phyloP scores from a whole-genome alignment of 2,113 vertebrate genomes.

The Corythaeola cristata region DNA sequence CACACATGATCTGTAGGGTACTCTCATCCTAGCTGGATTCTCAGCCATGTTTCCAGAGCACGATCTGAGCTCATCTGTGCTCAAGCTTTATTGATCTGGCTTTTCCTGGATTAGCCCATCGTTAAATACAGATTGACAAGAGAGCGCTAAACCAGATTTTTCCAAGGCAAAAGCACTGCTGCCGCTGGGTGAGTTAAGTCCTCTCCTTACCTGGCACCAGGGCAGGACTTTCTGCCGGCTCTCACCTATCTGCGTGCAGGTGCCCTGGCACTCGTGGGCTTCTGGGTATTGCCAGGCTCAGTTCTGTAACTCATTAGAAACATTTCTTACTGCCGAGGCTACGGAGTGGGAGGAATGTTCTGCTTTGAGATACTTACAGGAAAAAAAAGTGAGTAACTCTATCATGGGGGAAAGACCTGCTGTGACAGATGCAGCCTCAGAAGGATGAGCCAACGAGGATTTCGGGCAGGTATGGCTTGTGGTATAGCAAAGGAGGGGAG shows the following conservation, averaged over 20 bases:
- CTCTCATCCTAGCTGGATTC: background rate
- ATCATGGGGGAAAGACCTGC: background rate
- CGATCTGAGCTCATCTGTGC: background rate
- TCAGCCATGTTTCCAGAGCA: background rate
- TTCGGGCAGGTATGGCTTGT: accelerated
- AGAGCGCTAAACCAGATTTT: background rate
- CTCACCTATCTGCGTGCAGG: background rate
- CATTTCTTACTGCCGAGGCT: background rate
- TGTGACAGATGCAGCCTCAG: accelerated
- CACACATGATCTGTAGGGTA: background rate
- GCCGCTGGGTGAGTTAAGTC: background rate
- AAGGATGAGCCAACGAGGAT: background rate
- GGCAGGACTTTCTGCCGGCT: background rate
- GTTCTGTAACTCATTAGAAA: background rate
- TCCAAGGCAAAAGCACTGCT: background rate
- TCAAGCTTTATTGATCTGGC: background rate
- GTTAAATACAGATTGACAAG: background rate
- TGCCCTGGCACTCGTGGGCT: background rate
- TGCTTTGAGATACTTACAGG: background rate
- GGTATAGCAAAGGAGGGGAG: background rate
- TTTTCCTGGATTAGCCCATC: background rate
- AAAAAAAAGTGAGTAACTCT: background rate
- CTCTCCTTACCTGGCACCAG: background rate
- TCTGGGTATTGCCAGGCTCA: background rate
- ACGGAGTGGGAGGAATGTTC: background rate